These are phyloP conservation scores for Entelurus aequoreus DNA, from an alignment of 2,113 vertebrate species.

Conservation along the genomic window DNA sequence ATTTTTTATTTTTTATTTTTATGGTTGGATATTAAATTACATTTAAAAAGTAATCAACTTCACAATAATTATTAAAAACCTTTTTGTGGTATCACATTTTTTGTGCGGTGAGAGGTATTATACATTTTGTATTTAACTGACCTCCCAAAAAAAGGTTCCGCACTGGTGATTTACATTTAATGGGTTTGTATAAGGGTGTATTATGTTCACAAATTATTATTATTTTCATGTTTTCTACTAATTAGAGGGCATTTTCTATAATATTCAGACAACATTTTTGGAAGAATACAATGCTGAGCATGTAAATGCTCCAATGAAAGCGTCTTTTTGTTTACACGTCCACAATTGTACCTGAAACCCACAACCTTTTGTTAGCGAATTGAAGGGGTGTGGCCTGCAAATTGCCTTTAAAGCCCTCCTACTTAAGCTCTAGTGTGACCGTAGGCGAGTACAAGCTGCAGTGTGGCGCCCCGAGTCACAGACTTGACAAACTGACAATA, in stretches of 20 bases:
- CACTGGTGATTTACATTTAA: too few species aligned
- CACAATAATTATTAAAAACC: too few species aligned
- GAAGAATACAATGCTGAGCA: not conserved
- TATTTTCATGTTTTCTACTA: too few species aligned
- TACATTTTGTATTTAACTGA: not conserved
- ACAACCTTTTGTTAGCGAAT: not conserved
- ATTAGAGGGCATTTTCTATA: not conserved
- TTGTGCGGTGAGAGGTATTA: not conserved
- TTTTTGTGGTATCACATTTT: not conserved
- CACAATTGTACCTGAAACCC: not conserved
- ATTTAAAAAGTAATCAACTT: too few species aligned
- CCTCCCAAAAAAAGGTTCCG: too few species aligned
- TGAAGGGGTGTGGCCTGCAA: not conserved
- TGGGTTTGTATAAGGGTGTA: too few species aligned
- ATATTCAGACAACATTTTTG: not conserved
- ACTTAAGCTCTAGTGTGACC: slow-evolving; percentile 24
- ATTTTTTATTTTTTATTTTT: too few species aligned
- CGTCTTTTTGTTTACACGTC: not conserved
- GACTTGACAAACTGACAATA: slow-evolving; percentile 55
- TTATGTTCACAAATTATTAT: too few species aligned
- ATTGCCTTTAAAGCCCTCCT: not conserved
- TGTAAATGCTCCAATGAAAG: not conserved
- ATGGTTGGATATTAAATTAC: too few species aligned
- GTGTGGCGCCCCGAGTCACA: slow-evolving; percentile 18
- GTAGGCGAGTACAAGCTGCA: slow-evolving; percentile 23